These are phyloP conservation scores for Alouatta palliata DNA, from an alignment of 2,113 vertebrate species.

Conservation along the genomic window DNA sequence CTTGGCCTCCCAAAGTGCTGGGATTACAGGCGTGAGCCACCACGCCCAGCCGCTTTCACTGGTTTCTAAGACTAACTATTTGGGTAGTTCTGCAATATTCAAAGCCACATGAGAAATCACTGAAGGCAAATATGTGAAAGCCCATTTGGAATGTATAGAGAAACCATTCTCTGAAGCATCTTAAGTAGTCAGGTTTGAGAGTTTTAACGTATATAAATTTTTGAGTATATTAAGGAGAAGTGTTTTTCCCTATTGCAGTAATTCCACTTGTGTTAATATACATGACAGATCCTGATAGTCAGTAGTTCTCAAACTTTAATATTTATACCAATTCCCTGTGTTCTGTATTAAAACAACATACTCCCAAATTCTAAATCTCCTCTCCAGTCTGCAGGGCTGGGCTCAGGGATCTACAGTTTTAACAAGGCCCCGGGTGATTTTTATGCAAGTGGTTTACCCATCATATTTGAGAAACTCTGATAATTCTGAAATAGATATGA, in stretches of 20 bases:
- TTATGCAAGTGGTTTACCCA: background rate
- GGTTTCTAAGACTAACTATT: background rate
- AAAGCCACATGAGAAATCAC: slow-evolving; percentile 4
- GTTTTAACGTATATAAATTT: background rate
- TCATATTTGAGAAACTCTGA: background rate
- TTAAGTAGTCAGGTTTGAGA: background rate
- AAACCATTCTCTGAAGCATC: background rate
- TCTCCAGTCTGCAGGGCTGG: background rate
- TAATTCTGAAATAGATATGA: background rate
- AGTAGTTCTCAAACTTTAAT: background rate
- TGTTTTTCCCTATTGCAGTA: background rate
- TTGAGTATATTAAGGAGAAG: background rate
- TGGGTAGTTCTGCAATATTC: background rate
- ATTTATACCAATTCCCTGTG: background rate
- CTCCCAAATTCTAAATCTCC: background rate
- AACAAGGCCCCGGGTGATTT: background rate
- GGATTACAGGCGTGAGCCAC: background rate
- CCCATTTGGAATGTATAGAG: background rate
- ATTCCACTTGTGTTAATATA: background rate
- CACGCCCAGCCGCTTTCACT: background rate
- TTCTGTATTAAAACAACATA: background rate
- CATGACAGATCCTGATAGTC: background rate
- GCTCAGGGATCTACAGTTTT: background rate
- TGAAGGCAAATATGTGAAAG: background rate
- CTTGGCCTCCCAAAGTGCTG: background rate